These are phyloP conservation scores for Cryptops parisi DNA, from an alignment of 2,888 invertebrate genomes.

Conservation along the genomic window DNA sequence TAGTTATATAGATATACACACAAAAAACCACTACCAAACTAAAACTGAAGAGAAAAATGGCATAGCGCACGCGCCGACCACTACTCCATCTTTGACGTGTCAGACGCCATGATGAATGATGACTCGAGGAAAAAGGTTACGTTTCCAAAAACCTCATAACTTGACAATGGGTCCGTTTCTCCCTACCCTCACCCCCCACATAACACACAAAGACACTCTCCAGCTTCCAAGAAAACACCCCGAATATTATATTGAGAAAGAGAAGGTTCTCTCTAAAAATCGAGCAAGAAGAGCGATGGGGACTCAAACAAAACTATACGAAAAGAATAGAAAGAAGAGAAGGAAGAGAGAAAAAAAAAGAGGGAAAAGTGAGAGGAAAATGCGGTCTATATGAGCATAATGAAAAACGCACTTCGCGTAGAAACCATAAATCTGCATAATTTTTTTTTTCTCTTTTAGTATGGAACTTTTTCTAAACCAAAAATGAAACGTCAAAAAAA, in stretches of 20 bases:
- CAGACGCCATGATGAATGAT: slow-evolving; percentile 13
- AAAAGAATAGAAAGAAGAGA: not conserved
- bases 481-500: no score
- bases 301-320: no score
- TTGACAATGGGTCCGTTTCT: slow-evolving; percentile 9
- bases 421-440: slow-evolving; percentile 6
- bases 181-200: no score
- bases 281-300: no score
- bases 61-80: not conserved
- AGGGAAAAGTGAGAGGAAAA: not conserved
- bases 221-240: not conserved
- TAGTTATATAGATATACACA: not conserved
- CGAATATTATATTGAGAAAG: no score
- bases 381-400: not conserved
- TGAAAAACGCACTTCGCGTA: not conserved
- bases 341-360: not conserved
- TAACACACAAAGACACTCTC: slow-evolving; percentile 14
- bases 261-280: no score
- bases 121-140: slow-evolving; percentile 15
- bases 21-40: not conserved
- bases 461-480: no score
- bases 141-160: slow-evolving; percentile 14
- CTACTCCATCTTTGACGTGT: slow-evolving; percentile 7
- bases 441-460: no score
- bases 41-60: not conserved